Percentiles rank a stretch among this genome's conserved stretches.
Conservation (phyloP, 2,888 invertebrate genomes). For the Pegoplata infirma region DNA sequence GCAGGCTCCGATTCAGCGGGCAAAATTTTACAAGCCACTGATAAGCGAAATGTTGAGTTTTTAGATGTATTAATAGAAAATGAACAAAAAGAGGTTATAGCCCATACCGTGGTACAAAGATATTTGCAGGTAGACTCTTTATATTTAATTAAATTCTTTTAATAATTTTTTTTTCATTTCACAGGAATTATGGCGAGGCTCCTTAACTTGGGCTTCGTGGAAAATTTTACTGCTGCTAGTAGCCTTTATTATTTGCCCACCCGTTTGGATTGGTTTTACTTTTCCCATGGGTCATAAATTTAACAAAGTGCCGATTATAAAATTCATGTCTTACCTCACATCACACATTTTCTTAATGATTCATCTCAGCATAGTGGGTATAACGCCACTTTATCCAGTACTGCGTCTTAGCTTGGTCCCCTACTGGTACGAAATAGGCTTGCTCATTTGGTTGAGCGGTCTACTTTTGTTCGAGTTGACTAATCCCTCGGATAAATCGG, state of each 20-base stretch:
- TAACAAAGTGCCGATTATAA: constrained; percentile 99
- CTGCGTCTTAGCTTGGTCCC: constrained; percentile 89
- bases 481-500: constrained; percentile 98
- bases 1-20: constrained; percentile 97
- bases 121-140: constrained; percentile 90
- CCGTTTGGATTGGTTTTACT: constrained; percentile 97
- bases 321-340: constrained; percentile 99
- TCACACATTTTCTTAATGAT: constrained; percentile 98
- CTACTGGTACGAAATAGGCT: constrained; percentile 97
- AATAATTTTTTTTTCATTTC: constrained; percentile 66
- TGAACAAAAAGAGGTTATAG: constrained; percentile 98
- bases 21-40: constrained; percentile 95
- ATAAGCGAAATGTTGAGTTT: constrained; percentile 95
- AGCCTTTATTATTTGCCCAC: constrained; percentile 94
- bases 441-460: constrained; percentile 96
- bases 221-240: constrained; percentile 95
- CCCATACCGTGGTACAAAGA: constrained; percentile 97
- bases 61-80: constrained; percentile 98
- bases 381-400: constrained; percentile 91
- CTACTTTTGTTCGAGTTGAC: constrained; percentile 96
- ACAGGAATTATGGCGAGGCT: constrained; percentile 98
- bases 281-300: constrained; percentile 96
- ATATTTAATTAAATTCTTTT: background rate
- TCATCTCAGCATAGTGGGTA: constrained; percentile 92
- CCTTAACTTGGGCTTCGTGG: constrained; percentile 97